A percentile compares a stretch with the other conserved stretches of the same genome.
These are phyloP conservation scores for Protaetia brevitarsis DNA, from an alignment of 1,140 invertebrate species.

Conservation along the genomic window DNA sequence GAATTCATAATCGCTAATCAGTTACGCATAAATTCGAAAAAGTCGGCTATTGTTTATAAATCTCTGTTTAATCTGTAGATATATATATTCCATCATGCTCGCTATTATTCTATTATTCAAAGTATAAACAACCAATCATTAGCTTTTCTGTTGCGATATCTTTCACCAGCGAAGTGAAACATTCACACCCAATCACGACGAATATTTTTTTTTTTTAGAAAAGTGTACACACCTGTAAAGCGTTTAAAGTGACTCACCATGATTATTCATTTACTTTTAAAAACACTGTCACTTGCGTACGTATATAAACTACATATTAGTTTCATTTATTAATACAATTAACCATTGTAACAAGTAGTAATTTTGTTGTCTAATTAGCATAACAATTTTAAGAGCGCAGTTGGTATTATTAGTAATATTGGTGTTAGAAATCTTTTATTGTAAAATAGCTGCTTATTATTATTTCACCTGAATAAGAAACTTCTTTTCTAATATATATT, in stretches of 20 bases:
- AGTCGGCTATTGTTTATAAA: not conserved
- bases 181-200: not conserved
- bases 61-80: too few species aligned
- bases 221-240: not conserved
- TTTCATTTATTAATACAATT: not conserved
- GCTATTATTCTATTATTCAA: not conserved
- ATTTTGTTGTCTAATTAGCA: not conserved
- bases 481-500: too few species aligned
- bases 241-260: not conserved
- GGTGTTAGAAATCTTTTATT: not conserved
- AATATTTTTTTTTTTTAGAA: conserved; percentile 1
- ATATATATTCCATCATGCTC: not conserved
- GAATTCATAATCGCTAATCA: too few species aligned
- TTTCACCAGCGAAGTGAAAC: not conserved
- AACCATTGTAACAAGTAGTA: not conserved
- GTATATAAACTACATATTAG: too few species aligned
- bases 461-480: too few species aligned
- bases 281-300: too few species aligned
- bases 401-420: too few species aligned
- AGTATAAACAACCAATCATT: not conserved
- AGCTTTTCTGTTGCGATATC: not conserved
- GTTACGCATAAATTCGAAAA: too few species aligned
- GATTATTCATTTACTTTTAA: too few species aligned
- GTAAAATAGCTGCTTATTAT: too few species aligned
- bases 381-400: not conserved